Evolutionary conservation across 2,797 vertebrate genomes (phyloP), one percentile per base, ranked within the genome.

Genomic region (Monodelphis domestica): DNA sequence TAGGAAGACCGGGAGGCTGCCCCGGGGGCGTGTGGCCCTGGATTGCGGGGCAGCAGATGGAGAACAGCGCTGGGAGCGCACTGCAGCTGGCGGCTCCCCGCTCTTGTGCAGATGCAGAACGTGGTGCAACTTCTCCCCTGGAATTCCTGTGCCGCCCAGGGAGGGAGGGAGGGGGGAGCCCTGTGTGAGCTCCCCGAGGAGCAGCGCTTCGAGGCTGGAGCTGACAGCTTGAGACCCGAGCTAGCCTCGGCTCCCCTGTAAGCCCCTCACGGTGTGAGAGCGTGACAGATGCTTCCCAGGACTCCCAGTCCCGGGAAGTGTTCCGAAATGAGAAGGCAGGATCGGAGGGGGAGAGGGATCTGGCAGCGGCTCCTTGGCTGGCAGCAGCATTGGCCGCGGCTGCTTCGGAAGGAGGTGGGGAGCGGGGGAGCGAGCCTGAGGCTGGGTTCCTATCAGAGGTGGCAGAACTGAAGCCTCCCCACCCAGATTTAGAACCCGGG

Each of bases 311-410:
- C 93, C 97, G 97, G 94, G 92, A 91, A 14, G 94, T 92, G 59
- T 59, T 88, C 91, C 53, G n/a, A 50, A 94, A 89, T 95, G 92
- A 93, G 94, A 92, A 92, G 91, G 90, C 89, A 29, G 97, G 95
- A 45, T 53, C 88, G 91, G 56, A 70, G 94, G 87, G 95, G 53
- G 50, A 56, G 90, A 95, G 96, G 88, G 96, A 87, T 88, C 96
- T 98, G 98, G 97, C 97, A 91, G 91, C 15, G 6, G 93, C 96
- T 94, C 92, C 56, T 52, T 12, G 14, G 95, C 93, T 97, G 96
- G 97, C 97, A 97, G 45, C 92, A 55, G 90, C 96, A 54, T 0
- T 0, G 88, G 93, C 38, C 63, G 1, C 0, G 90, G n/a, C 92
- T 88, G 9, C 54, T 78, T 38, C 33, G 57, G 17, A n/a, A 38